Conservation (phyloP, 1,140 invertebrate species). For the Teleopsis dalmanni region DNA sequence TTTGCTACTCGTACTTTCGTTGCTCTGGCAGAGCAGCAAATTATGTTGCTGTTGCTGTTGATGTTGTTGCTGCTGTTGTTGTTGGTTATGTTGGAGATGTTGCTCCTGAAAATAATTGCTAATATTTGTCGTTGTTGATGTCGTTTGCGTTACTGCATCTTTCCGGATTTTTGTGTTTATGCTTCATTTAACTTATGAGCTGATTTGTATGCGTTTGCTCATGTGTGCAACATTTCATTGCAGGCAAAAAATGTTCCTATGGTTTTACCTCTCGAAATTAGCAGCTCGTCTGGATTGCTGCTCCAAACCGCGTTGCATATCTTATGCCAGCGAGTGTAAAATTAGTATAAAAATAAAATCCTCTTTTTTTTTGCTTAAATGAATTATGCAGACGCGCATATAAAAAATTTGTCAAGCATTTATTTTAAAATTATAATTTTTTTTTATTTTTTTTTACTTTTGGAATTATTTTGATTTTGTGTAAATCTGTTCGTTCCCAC, state of each 20-base stretch:
- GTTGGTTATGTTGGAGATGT: background rate
- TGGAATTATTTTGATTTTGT: no score
- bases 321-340: slow-evolving; percentile 13
- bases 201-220: slow-evolving; percentile 2
- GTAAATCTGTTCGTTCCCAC: no score
- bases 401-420: no score
- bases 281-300: background rate
- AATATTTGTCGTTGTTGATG: background rate
- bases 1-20: no score
- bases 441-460: no score
- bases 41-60: no score
- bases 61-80: no score
- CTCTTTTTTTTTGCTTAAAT: background rate
- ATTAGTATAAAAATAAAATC: slow-evolving; percentile 10
- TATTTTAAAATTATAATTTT: no score
- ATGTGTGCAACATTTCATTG: background rate
- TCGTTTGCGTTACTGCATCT: background rate
- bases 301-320: slow-evolving; percentile 5
- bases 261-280: background rate
- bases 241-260: background rate
- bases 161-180: slow-evolving; percentile 7
- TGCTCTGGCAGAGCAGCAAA: no score
- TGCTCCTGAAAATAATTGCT: background rate
- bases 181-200: slow-evolving; percentile 16
- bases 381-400: background rate